A percentile compares a stretch with the other conserved stretches of the same genome.
These are phyloP conservation scores for Apamea sordens DNA, from an alignment of 2,888 invertebrate genomes.

Conservation along the genomic window DNA sequence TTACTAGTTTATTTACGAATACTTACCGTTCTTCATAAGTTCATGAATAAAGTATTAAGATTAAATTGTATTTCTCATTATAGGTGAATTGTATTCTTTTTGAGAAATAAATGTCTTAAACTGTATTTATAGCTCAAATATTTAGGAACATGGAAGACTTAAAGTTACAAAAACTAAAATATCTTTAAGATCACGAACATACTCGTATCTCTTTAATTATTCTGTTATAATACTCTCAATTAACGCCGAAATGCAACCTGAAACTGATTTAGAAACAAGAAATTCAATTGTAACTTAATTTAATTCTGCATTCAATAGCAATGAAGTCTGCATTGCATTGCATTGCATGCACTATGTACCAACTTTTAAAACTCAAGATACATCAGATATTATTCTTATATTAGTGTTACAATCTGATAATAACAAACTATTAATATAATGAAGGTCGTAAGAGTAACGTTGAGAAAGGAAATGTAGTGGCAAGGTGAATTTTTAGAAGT, in stretches of 20 bases:
- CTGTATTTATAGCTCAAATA: background rate
- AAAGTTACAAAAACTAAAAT: background rate
- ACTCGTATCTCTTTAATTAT: background rate
- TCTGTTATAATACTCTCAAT: background rate
- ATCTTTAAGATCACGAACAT: background rate
- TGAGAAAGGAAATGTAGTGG: conserved; percentile 57
- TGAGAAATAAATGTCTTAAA: no score
- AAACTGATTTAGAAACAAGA: conserved; percentile 8
- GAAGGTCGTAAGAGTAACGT: conserved; percentile 56
- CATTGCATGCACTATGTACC: conserved; percentile 6
- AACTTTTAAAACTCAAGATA: conserved; percentile 47
- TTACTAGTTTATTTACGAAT: no score
- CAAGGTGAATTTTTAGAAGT: conserved; percentile 48
- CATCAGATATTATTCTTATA: conserved; percentile 60
- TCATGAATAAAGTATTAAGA: no score
- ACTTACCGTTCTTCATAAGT: no score
- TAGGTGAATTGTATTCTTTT: no score
- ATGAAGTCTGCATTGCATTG: conserved; percentile 13
- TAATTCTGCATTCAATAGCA: conserved; percentile 24
- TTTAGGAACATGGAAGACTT: background rate
- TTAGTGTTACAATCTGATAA: conserved; percentile 62
- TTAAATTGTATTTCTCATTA: no score
- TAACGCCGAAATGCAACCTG: conserved; percentile 24
- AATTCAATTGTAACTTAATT: conserved; percentile 39
- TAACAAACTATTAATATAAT: conserved; percentile 55